phyloP scores from a whole-genome alignment of 92 coral and sea anemone species.

The Palythoa grandiflora region DNA sequence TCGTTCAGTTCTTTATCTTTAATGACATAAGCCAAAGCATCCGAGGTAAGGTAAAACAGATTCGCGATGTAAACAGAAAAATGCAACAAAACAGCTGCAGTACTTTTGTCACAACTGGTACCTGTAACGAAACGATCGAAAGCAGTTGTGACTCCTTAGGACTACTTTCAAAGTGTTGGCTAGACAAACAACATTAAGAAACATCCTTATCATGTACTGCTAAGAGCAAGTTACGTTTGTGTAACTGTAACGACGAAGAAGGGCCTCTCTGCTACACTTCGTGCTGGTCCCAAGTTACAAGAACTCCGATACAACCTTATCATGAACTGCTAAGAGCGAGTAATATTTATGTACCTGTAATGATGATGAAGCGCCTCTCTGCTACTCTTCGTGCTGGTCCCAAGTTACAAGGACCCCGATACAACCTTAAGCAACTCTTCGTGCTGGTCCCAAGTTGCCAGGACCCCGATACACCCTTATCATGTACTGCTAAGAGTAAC shows the following conservation, averaged over 20 bases:
- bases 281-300: slow-evolving; percentile 89
- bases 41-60: slow-evolving; percentile 90
- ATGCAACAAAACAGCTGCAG: slow-evolving; percentile 59
- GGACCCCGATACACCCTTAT: slow-evolving; percentile 72
- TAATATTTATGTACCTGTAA: not conserved
- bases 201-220: no score
- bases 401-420: slow-evolving; percentile 84
- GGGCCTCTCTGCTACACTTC: slow-evolving; percentile 81
- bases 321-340: no score
- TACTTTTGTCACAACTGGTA: slow-evolving; percentile 40
- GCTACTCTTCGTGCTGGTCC: slow-evolving; percentile 98
- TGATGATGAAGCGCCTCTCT: slow-evolving; percentile 25
- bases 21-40: slow-evolving; percentile 79
- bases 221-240: not conserved
- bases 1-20: slow-evolving; percentile 70
- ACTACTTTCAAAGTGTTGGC: no score
- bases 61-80: slow-evolving; percentile 94
- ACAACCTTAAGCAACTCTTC: slow-evolving; percentile 67
- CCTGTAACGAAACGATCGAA: slow-evolving; percentile 47
- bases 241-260: not conserved
- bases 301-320: slow-evolving; percentile 69
- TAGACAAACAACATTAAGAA: no score
- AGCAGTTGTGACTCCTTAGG: not conserved
- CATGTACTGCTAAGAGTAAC: not conserved
- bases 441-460: slow-evolving; percentile 87